Evolutionary conservation across 1,140 invertebrate genomes (phyloP), one percentile per base, ranked within the genome.

Genomic region (Phthorimaea operculella): DNA sequence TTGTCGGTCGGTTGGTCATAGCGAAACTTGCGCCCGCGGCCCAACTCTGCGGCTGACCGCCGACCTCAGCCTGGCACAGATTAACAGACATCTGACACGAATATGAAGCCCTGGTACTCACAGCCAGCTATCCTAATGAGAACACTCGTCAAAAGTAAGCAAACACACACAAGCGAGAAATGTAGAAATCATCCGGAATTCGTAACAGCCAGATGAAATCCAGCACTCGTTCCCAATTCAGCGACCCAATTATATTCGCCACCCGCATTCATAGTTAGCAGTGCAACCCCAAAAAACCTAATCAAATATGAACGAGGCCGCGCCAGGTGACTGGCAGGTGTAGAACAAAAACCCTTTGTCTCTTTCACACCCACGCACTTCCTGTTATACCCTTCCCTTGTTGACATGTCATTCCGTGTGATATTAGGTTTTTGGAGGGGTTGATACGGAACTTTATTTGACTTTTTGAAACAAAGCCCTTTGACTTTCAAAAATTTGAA

Each of bases 271-370:
- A 70, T 71, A 76, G 73, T 80, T 74, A 76, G 68, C 59, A 70
- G 66, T 79, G 69, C 73, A 72, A 72, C 73, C 67, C 69, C 70
- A 62, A 65, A 73, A 72, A 76, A 74, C 64, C 70, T 79, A 79
- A 81, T 83, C 78, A 83, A 83, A 81, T 79, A 83, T 81, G 70
- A 69, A 79, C 66, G 70, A 71, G 61, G 59, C 65, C 63, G 59
- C 68, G 64, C 75, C 78, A 83, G 78, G 72, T 83, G 76, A 79
- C 64, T 68, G 70, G 73, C 78, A 79, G 80, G 78, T 77, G 80
- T 68, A 72, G 62, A 67, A 76, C 69, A 73, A 75, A 59, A 69
- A 42, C 62, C 54, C 53, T 59, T 58, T 55, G 64, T 78, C 76
- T 66, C 70, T 57, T 52, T 82, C 67, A 54, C 70, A 58, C 76